phyloP scores from a whole-genome alignment of 2,797 vertebrate genomes.

The Gorsachius magnificus region DNA sequence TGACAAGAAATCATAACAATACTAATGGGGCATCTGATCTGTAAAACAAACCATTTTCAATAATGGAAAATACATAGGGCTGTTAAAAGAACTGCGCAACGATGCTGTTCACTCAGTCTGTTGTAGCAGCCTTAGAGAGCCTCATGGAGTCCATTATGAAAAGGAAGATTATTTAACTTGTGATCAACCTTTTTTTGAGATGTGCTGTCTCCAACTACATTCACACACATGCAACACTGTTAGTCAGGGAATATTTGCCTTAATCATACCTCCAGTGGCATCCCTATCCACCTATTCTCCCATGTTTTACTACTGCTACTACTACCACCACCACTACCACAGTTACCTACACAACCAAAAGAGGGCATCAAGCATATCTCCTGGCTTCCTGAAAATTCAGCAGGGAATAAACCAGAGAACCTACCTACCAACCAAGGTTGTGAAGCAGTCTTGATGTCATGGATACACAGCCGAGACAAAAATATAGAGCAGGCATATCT shows the following conservation, averaged over 20 bases:
- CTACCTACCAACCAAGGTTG: not conserved
- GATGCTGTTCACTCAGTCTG: not conserved
- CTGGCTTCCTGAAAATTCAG: not conserved
- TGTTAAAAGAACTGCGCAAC: not conserved
- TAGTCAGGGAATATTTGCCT: not conserved
- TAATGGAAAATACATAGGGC: not conserved
- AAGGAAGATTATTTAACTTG: slow-evolving; percentile 9
- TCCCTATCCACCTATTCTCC: not conserved
- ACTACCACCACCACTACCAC: not conserved
- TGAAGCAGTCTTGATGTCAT: not conserved
- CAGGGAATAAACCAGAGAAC: not conserved
- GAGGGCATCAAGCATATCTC: not conserved
- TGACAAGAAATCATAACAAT: not conserved
- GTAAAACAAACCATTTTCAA: not conserved
- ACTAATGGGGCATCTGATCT: not conserved
- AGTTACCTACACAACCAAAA: not conserved
- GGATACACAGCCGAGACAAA: not conserved
- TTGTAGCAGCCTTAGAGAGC: not conserved
- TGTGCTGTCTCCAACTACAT: not conserved
- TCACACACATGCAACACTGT: not conserved
- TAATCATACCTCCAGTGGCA: not conserved
- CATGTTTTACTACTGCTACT: not conserved
- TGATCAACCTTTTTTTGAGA: not conserved
- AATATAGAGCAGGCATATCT: not conserved
- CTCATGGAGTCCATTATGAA: not conserved